Percentiles rank a stretch among this genome's conserved stretches.
Evolutionary conservation across 2,888 invertebrate genomes (phyloP).

Genomic region (Girardia tigrina): DNA sequence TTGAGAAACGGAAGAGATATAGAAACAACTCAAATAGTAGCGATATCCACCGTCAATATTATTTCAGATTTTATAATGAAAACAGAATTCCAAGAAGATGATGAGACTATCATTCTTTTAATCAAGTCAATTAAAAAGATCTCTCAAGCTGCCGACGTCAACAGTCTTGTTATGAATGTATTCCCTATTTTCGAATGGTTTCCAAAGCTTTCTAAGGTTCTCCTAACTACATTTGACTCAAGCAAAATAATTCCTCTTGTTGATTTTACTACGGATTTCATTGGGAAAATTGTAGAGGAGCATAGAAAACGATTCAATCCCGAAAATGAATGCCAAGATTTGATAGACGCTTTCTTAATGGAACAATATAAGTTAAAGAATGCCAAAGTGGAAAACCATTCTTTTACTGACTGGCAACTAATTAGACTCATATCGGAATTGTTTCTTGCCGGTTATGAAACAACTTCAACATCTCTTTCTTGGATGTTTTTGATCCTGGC

Average conservation of each 20-base stretch:
- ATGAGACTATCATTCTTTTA: neutral
- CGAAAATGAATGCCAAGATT: conserved; percentile 37
- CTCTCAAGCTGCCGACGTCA: neutral
- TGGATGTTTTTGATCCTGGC: conserved; percentile 37
- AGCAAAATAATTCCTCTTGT: neutral
- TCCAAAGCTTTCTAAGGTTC: neutral
- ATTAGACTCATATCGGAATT: conserved; percentile 37
- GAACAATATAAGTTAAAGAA: conserved; percentile 33
- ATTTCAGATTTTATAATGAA: conserved; percentile 30
- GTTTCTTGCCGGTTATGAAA: conserved; percentile 38
- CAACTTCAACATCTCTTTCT: conserved; percentile 37
- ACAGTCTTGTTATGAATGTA: neutral
- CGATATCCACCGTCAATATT: conserved; percentile 24
- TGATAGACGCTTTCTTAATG: conserved; percentile 37
- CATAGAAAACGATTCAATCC: conserved; percentile 37
- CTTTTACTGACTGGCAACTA: conserved; percentile 37
- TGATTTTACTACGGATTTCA: neutral
- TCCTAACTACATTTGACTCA: neutral
- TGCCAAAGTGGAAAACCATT: neutral
- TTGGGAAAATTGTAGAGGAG: conserved; percentile 30
- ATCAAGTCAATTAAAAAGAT: neutral
- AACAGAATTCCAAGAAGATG: neutral
- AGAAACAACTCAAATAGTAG: neutral
- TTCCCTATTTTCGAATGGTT: conserved; percentile 12
- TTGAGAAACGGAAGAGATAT: neutral